Base-by-base conservation (phyloP, 2,888 invertebrate genomes). In the Dryobota labecula region DNA sequence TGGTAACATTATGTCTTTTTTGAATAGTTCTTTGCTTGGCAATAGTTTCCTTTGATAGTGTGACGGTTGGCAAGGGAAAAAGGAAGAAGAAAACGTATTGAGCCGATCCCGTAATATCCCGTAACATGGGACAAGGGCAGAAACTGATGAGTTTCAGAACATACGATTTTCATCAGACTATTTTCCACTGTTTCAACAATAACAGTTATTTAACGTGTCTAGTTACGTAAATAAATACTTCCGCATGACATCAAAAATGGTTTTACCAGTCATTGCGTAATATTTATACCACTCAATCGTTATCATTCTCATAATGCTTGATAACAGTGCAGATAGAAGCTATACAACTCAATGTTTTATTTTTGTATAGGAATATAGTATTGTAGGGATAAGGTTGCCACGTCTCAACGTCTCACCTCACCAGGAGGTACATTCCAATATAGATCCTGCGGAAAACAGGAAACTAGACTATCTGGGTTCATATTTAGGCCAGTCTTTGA, bases 241-340 rank as follows among this genome's bases (percentile, higher is more conserved):
- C 24, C 20, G 30, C 27, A 9, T 30, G 30, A 49, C 38, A 62
- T 62, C 56, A 69, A 51, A 18, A 30, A 33, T 61, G 13, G 20
- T 73, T 54, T 7, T 51, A 13, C 9, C 11, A 47, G 8, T 47
- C 6, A 58, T 76, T 66, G 24, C 33, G 20, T 13, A 53, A 73
- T 73, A 54, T 49, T 66, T 60, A 24, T 53, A n/a, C 30, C 13
- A 41, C 53, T 18, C 27, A n/a, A 43, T 36, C 24, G 51, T 63
- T 78, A 56, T 73, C 41, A 47, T 60, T 30, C 18, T 27, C 47
- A 56, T 36, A 27, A 47, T 74, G 33, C 13, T 43, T 58, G 69
- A 43, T 69, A 69, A 6, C n/a, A 45, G 4, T 11, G 27, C 2
- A 41, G 9, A 36, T 18, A 51, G 33, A 27, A 41, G 5, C 1